These are phyloP conservation scores for Hippopotamus amphibius DNA, from an alignment of 2,113 vertebrate genomes.

Conservation along the genomic window DNA sequence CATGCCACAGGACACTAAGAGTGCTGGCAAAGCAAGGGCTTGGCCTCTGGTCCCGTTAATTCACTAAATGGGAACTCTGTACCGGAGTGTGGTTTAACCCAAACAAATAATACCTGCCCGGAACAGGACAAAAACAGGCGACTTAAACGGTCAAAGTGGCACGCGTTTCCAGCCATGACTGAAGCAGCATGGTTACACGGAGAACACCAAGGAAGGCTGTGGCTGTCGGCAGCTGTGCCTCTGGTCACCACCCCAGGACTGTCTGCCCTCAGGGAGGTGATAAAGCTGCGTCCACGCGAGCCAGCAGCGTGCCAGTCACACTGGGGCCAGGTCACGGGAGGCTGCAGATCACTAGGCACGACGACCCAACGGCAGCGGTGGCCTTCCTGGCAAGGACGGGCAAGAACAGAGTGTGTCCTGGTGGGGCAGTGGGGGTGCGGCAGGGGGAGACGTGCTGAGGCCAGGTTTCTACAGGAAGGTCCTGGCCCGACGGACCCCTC, in stretches of 20 bases:
- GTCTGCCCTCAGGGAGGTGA: neutral
- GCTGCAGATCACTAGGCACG: no score
- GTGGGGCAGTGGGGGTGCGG: no score
- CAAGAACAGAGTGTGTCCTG: neutral
- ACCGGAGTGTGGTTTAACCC: neutral
- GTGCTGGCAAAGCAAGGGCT: neutral
- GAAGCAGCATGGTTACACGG: neutral
- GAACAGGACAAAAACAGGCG: neutral
- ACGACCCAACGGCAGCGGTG: neutral
- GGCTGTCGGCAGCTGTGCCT: neutral
- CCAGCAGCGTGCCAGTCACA: neutral
- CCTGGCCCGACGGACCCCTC: neutral
- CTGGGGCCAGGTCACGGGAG: neutral
- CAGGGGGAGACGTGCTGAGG: neutral
- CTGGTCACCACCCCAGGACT: neutral
- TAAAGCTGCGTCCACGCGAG: neutral
- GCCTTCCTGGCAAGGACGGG: neutral
- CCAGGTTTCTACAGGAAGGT: neutral
- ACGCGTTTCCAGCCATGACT: neutral
- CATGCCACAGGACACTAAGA: neutral
- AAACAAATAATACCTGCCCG: neutral
- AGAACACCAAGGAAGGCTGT: neutral
- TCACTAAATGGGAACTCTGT: neutral
- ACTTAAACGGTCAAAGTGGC: neutral
- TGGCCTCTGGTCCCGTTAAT: neutral